Base-by-base conservation (phyloP, 2,113 vertebrate genomes). In the Murina feae region DNA sequence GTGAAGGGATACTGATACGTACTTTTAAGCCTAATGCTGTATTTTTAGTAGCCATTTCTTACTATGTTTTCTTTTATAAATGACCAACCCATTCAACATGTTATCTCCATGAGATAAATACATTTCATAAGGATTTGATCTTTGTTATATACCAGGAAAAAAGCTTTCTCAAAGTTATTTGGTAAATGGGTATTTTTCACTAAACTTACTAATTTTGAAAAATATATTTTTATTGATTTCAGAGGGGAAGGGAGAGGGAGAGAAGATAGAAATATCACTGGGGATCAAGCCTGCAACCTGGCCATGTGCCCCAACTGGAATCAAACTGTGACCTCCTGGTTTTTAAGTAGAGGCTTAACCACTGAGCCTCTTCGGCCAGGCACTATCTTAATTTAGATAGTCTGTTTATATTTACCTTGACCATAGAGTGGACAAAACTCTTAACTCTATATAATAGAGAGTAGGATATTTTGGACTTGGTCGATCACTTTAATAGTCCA, bases 101-200 rank as follows among this genome's bases (percentile, higher is more conserved):
- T 89, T 86, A 60, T 28, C 21, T 93, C 49, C 65, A 0, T 90
- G 35, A 86, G 42, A 81, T 68, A 82, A 80, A 35, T 42, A 25
- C 68, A 76, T 83, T 95, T 96, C 39, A 87, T 23, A 92, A 95
- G 69, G 21, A 63, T 83, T 95, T 93, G 63, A 79, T 74, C 49
- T 83, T 94, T 71, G 1, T 91, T 28, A n/a, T 83, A 42, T 60
- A 55, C 12, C 25, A 74, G 63, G 32, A 92, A 74, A 68, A 92
- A 72, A 68, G 5, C 18, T 91, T 82, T 20, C n/a, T 90, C 13
- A 47, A 30, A 66, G n/a, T 86, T 81, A 80, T 14, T 89, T 83
- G 25, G 4, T 89, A 72, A 89, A 44, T 86, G 81, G 12, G 72
- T 87, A 71, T 76, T 79, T 72, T 28, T 78, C 37, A 58, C 2